phyloP scores from a whole-genome alignment of 2,113 vertebrate species.

The Phodopus roborovskii region DNA sequence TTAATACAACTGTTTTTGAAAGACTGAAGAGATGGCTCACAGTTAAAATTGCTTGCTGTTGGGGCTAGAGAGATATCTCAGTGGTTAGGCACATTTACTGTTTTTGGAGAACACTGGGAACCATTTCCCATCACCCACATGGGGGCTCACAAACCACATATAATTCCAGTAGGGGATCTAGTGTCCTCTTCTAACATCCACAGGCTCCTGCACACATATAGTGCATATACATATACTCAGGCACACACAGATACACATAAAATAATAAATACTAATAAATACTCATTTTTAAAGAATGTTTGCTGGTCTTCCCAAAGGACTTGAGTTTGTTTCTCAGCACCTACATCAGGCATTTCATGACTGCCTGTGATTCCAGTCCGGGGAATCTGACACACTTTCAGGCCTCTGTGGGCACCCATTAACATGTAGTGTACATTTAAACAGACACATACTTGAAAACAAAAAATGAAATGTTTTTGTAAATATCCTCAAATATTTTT shows the following conservation, averaged over 20 bases:
- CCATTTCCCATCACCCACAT: background rate
- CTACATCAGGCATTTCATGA: background rate
- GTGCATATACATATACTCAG: background rate
- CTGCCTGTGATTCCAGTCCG: background rate
- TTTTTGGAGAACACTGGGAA: background rate
- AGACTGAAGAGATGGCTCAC: background rate
- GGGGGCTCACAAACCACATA: background rate
- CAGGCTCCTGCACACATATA: background rate
- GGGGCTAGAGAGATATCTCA: background rate
- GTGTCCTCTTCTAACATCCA: background rate
- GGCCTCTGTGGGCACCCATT: background rate
- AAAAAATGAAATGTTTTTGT: background rate
- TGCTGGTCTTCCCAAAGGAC: background rate
- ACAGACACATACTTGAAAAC: background rate
- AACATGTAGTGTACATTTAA: background rate
- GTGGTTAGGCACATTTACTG: background rate
- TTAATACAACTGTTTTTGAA: conserved; percentile 12
- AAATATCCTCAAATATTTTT: background rate
- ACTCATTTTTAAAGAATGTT: background rate
- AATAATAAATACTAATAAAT: background rate
- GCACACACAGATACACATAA: background rate
- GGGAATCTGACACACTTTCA: background rate
- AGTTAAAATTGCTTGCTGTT: background rate
- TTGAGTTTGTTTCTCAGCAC: background rate
- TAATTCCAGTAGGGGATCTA: background rate